Evolutionary conservation across 53 echinoderm and acorn worm genomes (phyloP).

Genomic region (Holothuria leucospilota): DNA sequence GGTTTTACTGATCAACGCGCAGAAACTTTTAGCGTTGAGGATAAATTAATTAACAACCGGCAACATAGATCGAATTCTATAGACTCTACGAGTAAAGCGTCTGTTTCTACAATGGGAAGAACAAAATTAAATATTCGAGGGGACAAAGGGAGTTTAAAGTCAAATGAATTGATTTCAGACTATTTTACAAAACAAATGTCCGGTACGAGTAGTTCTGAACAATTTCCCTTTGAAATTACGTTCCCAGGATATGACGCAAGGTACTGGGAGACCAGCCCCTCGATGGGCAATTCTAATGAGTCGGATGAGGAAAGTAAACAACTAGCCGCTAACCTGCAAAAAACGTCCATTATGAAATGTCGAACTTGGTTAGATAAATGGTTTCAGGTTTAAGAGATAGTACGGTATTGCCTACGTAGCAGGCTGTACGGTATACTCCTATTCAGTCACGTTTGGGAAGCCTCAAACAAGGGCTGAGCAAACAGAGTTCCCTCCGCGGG

Average conservation of each 20-base stretch:
- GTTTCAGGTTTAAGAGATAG: conserved; percentile 32
- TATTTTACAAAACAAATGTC: conserved; percentile 5
- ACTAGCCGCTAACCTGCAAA: conserved; percentile 28
- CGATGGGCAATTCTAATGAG: not conserved
- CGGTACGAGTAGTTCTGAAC: not conserved
- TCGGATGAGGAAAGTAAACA: not conserved
- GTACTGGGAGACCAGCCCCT: conserved; percentile 10
- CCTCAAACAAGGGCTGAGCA: no score
- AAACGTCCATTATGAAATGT: conserved; percentile 65
- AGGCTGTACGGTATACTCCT: no score
- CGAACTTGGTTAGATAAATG: conserved; percentile 63
- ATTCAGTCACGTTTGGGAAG: no score
- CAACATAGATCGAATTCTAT: not conserved
- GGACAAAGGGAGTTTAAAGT: not conserved
- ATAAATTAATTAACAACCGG: conserved; percentile 6
- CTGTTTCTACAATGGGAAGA: not conserved
- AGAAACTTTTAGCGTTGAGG: not conserved
- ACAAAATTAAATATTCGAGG: not conserved
- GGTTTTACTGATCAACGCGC: not conserved
- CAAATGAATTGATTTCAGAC: conserved; percentile 15
- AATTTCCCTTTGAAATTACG: conserved; percentile 61
- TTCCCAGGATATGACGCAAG: conserved; percentile 67
- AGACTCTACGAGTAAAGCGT: no score
- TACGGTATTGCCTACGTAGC: no score
- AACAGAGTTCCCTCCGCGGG: no score